Percentiles rank a stretch among this genome's conserved stretches.
These are phyloP conservation scores for Ctenoplectra terminalis DNA, from an alignment of 1,140 invertebrate genomes.

Conservation along the genomic window DNA sequence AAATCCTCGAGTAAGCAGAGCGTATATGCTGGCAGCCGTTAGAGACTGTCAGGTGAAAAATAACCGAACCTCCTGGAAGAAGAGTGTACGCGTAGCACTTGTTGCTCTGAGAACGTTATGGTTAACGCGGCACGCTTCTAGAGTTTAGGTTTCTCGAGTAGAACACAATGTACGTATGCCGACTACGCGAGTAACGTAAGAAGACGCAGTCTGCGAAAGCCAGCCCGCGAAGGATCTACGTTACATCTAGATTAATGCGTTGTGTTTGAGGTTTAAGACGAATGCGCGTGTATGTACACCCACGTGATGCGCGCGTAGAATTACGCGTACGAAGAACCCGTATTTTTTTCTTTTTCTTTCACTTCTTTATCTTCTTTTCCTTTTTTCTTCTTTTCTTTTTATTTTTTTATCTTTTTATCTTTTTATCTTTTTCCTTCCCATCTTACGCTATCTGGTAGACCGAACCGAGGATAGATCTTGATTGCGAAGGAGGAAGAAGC, in stretches of 20 bases:
- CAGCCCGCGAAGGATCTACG: conserved; percentile 16
- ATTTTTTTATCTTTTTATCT: background rate
- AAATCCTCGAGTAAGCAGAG: conserved; percentile 74
- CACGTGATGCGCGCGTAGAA: conserved; percentile 2
- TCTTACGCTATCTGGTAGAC: background rate
- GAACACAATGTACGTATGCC: background rate
- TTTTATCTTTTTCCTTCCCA: background rate
- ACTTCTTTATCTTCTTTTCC: background rate
- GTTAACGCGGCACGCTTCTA: conserved; percentile 2
- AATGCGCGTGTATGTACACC: background rate
- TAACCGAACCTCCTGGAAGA: background rate
- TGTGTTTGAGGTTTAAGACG: background rate
- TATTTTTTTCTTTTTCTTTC: background rate
- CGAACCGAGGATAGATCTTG: conserved; percentile 8
- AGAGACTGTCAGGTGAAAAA: background rate
- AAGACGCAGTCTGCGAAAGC: conserved; percentile 43
- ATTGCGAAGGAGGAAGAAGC: conserved; percentile 10
- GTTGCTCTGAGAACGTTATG: conserved; percentile 37
- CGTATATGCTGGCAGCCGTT: conserved; percentile 53
- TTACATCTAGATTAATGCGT: conserved; percentile 5
- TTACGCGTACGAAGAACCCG: background rate
- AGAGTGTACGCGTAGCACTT: background rate
- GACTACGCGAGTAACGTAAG: conserved; percentile 30
- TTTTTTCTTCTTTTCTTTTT: background rate
- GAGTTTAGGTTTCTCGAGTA: conserved; percentile 19